Percentiles rank a stretch among this genome's conserved stretches.
These are phyloP conservation scores for Cacoxenus indagator DNA, from an alignment of 2,888 invertebrate species.

Conservation along the genomic window DNA sequence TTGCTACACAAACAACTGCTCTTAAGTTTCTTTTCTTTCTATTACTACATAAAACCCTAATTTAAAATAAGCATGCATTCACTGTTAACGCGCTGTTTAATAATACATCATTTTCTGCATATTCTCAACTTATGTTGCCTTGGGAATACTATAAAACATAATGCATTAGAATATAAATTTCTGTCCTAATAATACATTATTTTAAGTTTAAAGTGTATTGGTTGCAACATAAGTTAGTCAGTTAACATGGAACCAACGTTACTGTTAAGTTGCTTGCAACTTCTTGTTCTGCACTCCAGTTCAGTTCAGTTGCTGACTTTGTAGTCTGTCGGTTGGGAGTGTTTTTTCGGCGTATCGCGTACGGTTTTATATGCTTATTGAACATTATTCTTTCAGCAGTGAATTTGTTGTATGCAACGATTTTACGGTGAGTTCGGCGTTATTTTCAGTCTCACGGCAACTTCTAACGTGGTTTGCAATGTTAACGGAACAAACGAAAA, in stretches of 20 bases:
- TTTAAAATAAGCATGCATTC: background rate
- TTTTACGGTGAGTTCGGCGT: constrained; percentile 53
- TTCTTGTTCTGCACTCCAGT: no score
- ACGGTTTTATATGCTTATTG: constrained; percentile 10
- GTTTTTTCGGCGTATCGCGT: constrained; percentile 17
- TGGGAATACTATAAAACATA: no score
- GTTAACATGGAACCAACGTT: no score
- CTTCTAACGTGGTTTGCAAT: constrained; percentile 47
- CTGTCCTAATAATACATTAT: no score
- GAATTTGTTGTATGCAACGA: constrained; percentile 36
- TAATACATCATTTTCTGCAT: background rate
- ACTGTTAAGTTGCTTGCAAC: no score
- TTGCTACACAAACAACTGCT: no score
- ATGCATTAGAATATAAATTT: no score
- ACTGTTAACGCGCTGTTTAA: background rate
- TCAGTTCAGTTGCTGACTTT: no score
- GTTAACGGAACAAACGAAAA: background rate
- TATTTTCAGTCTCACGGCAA: constrained; percentile 63
- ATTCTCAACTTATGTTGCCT: no score
- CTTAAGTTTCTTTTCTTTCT: background rate
- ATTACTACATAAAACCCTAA: constrained; percentile 25
- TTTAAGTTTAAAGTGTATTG: no score
- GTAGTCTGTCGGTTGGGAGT: constrained; percentile 11
- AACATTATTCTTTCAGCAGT: constrained; percentile 7
- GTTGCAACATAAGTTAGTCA: no score